These are phyloP conservation scores for Tupaia tana DNA, from an alignment of 2,113 vertebrate species.

Conservation along the genomic window DNA sequence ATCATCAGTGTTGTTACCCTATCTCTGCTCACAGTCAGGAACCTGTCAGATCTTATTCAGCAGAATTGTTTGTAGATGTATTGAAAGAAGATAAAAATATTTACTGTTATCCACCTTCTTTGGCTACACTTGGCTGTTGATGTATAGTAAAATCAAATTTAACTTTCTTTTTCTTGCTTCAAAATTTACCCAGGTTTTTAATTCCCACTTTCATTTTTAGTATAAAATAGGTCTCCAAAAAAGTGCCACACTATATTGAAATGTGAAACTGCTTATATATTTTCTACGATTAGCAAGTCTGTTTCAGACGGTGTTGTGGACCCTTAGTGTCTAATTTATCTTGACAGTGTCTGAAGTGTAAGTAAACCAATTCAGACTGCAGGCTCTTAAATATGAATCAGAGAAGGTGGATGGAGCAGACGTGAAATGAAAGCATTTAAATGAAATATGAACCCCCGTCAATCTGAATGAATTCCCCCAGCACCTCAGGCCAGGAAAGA, in stretches of 20 bases:
- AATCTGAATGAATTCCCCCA: slow-evolving; percentile 67
- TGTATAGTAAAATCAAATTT: slow-evolving; percentile 46
- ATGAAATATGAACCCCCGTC: slow-evolving; percentile 72
- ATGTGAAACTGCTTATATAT: slow-evolving; percentile 62
- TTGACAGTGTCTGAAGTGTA: slow-evolving; percentile 70
- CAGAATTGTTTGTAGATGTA: slow-evolving; percentile 64
- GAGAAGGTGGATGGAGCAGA: slow-evolving; percentile 15
- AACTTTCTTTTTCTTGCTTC: slow-evolving; percentile 19
- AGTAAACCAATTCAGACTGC: slow-evolving; percentile 69
- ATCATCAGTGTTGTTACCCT: slow-evolving; percentile 55
- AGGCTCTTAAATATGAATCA: slow-evolving; percentile 66
- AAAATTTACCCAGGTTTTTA: slow-evolving; percentile 55
- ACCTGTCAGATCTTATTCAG: slow-evolving; percentile 63
- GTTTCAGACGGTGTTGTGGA: slow-evolving; percentile 37
- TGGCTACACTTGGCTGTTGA: neutral
- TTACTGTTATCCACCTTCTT: slow-evolving; percentile 57
- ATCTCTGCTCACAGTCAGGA: slow-evolving; percentile 74
- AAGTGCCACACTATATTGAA: slow-evolving; percentile 20
- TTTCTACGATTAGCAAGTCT: slow-evolving; percentile 62
- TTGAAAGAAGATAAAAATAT: slow-evolving; percentile 55
- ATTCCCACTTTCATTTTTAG: slow-evolving; percentile 60
- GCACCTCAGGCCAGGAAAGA: slow-evolving; percentile 38
- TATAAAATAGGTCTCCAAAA: slow-evolving; percentile 22
- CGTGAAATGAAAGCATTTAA: slow-evolving; percentile 69
- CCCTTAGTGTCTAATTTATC: slow-evolving; percentile 72